Conservation (phyloP, 2,888 invertebrate species). For the Spodoptera littoralis region DNA sequence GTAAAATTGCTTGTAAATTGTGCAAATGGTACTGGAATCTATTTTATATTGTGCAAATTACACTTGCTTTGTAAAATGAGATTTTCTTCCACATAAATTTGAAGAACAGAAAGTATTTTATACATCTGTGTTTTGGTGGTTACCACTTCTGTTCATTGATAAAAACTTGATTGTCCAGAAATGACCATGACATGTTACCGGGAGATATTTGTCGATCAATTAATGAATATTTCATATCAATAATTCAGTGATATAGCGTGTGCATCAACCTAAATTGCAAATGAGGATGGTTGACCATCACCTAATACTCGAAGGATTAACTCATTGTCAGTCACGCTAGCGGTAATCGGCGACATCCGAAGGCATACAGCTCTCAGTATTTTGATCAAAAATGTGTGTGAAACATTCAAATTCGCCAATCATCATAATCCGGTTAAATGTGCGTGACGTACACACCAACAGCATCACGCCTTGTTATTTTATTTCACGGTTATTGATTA, state of each 20-base stretch:
- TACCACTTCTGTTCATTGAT: no score
- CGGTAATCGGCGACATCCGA: conserved; percentile 57
- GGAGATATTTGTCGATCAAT: background rate
- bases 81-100: conserved; percentile 34
- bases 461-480: conserved; percentile 16
- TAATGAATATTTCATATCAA: background rate
- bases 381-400: conserved; percentile 39
- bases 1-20: conserved; percentile 29
- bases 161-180: no score
- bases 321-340: conserved; percentile 54
- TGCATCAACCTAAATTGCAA: conserved; percentile 50
- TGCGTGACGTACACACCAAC: conserved; percentile 18
- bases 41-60: conserved; percentile 43
- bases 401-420: conserved; percentile 28
- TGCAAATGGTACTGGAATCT: conserved; percentile 32
- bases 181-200: conserved; percentile 3
- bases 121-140: no score
- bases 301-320: conserved; percentile 56
- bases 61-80: conserved; percentile 35
- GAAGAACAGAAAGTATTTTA: no score
- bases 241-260: conserved; percentile 20
- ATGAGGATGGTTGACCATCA: conserved; percentile 58
- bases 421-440: conserved; percentile 20
- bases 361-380: conserved; percentile 22
- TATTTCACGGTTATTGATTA: conserved; percentile 39